These are phyloP conservation scores for Acleris emargana DNA, from an alignment of 2,888 invertebrate species.

Conservation along the genomic window DNA sequence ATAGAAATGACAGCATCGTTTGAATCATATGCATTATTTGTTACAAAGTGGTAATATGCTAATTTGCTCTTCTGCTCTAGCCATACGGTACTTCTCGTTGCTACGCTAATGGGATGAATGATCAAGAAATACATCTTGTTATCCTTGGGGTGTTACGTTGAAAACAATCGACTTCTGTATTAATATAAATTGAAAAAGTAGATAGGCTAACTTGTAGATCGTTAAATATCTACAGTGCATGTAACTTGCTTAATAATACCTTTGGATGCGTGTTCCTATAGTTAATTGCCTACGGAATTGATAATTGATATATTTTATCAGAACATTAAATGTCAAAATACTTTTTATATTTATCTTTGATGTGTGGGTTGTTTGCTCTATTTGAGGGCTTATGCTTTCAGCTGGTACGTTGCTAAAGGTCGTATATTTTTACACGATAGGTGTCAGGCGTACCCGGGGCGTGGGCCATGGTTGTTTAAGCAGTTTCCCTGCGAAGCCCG, in stretches of 20 bases:
- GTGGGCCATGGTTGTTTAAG: conserved; percentile 13
- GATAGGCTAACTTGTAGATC: too few relatives aligned
- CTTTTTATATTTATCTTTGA: too few relatives aligned
- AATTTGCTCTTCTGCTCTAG: conserved; percentile 20
- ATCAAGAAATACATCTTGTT: conserved; percentile 27
- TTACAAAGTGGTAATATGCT: conserved; percentile 19
- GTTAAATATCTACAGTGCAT: too few relatives aligned
- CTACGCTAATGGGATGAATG: conserved; percentile 29
- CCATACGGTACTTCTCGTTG: conserved; percentile 7
- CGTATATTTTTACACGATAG: background rate
- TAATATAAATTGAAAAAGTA: background rate
- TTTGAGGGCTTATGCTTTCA: background rate
- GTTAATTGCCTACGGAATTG: too few relatives aligned
- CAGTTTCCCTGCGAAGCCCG: conserved; percentile 56
- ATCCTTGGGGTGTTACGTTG: conserved; percentile 17
- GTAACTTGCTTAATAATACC: too few relatives aligned
- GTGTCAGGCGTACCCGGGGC: conserved; percentile 14
- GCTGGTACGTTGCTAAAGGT: too few relatives aligned
- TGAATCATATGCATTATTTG: conserved; percentile 23
- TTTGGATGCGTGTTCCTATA: too few relatives aligned
- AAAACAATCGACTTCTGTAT: conserved; percentile 12
- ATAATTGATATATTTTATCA: too few relatives aligned
- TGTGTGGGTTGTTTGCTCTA: background rate
- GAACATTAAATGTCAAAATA: too few relatives aligned
- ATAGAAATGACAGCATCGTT: conserved; percentile 23